A percentile compares a stretch with the other conserved stretches of the same genome.
Evolutionary conservation across 2,797 vertebrate species (phyloP).

Genomic region (Meda fulgida): DNA sequence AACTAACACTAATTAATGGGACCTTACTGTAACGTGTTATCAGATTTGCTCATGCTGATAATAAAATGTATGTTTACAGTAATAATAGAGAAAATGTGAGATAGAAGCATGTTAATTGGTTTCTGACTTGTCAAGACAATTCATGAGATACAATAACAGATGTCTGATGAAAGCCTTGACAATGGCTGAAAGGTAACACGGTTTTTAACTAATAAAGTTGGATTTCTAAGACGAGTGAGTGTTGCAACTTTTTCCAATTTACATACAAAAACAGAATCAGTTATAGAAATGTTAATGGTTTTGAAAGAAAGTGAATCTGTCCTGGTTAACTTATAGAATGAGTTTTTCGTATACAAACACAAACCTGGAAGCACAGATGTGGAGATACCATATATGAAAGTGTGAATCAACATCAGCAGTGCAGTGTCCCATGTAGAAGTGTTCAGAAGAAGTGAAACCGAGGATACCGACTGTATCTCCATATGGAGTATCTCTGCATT

Average conservation of each 20-base stretch:
- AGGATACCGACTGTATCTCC: neutral
- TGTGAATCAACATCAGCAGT: conserved; percentile 1
- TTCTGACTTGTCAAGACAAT: too few relatives aligned
- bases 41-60: neutral
- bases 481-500: neutral
- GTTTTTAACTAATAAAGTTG: too few relatives aligned
- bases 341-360: neutral
- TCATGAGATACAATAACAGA: neutral
- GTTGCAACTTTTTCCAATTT: too few relatives aligned
- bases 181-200: too few relatives aligned
- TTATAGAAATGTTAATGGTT: neutral
- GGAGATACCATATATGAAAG: neutral
- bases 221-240: too few relatives aligned
- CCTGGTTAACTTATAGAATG: neutral
- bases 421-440: neutral
- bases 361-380: neutral
- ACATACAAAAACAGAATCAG: neutral
- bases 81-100: neutral
- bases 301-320: neutral
- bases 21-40: neutral
- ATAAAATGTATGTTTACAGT: neutral
- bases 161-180: too few relatives aligned
- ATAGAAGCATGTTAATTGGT: neutral
- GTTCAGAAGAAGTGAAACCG: neutral
- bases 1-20: neutral